Evolutionary conservation across 2,113 vertebrate genomes (phyloP).

Genomic region (Hypocryptadius cinnamomeus): DNA sequence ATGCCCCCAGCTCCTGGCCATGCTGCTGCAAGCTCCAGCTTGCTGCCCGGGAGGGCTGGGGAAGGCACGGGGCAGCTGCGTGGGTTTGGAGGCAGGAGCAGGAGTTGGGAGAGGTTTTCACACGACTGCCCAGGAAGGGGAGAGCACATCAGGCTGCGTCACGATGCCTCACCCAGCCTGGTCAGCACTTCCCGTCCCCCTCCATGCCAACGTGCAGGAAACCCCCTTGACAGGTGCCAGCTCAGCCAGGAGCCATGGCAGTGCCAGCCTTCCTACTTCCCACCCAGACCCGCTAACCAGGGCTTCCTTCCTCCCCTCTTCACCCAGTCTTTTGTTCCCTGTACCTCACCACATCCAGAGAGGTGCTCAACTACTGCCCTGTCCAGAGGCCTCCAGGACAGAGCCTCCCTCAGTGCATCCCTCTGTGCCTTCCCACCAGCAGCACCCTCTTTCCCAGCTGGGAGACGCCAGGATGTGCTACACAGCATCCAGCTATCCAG

Average conservation of each 20-base stretch:
- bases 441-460: not conserved
- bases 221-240: slow-evolving; percentile 7
- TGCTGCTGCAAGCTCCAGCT: not conserved
- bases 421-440: not conserved
- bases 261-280: not conserved
- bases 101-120: not conserved
- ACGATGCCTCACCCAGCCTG: not conserved
- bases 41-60: not conserved
- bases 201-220: not conserved
- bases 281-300: rapidly evolving
- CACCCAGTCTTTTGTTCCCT: not conserved
- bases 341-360: not conserved
- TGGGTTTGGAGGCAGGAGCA: not conserved
- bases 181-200: not conserved
- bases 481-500: not conserved
- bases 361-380: not conserved
- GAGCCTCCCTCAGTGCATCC: too few relatives aligned
- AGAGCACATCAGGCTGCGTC: not conserved
- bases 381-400: not conserved
- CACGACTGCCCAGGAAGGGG: not conserved
- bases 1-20: not conserved
- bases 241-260: not conserved
- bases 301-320: slow-evolving; percentile 27
- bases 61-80: rapidly evolving
- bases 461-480: not conserved